phyloP scores from a whole-genome alignment of 30 jellyfish, hydroid and myxozoan genomes.

The Aurelia coerulea region DNA sequence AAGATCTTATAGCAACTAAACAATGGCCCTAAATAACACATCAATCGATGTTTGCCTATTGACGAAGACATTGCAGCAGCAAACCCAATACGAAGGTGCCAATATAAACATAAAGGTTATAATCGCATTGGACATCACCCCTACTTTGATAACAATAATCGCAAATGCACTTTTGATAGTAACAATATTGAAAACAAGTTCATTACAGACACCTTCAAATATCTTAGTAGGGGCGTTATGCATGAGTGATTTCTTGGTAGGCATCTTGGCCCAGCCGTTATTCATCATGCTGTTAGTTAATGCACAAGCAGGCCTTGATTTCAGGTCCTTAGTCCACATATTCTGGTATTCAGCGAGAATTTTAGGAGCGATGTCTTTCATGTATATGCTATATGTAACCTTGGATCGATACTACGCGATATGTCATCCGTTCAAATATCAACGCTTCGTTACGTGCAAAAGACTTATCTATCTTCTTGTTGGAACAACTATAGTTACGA shows the following conservation, averaged over 20 bases:
- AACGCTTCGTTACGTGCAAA: background rate
- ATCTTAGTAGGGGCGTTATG: constrained; percentile 7
- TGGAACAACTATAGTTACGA: background rate
- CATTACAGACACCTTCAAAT: constrained; percentile 27
- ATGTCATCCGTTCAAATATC: background rate
- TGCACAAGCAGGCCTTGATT: background rate
- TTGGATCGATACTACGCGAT: background rate
- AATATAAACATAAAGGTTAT: background rate
- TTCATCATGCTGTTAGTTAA: background rate
- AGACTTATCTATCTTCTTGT: background rate
- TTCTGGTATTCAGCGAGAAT: background rate
- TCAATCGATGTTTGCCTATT: too few species aligned
- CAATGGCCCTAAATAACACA: too few species aligned
- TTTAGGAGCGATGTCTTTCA: background rate
- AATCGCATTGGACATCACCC: background rate
- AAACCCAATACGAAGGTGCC: background rate
- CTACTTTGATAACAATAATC: background rate
- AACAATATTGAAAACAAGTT: constrained; percentile 12
- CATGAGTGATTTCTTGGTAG: constrained; percentile 20
- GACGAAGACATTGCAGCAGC: background rate
- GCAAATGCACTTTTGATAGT: background rate
- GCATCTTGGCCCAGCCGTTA: constrained; percentile 2
- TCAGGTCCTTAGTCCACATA: background rate
- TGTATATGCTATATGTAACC: background rate
- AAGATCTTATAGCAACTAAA: too few species aligned